phyloP scores from a whole-genome alignment of 1,140 invertebrate genomes.

The Tenebrio molitor region DNA sequence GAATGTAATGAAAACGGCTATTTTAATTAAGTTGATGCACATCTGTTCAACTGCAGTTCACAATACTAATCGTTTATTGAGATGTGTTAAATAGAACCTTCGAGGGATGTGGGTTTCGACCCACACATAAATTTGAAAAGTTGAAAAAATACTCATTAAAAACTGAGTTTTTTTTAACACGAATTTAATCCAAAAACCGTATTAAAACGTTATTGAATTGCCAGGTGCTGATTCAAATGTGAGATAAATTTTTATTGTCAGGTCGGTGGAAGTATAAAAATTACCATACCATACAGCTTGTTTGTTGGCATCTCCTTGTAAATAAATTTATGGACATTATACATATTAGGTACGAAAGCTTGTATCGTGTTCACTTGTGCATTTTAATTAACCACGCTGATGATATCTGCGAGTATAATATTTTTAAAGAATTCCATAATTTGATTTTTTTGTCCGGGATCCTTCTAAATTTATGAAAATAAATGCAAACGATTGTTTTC shows the following conservation, averaged over 20 bases:
- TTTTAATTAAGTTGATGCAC: constrained; percentile 1
- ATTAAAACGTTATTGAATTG: constrained; percentile 4
- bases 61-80: not conserved
- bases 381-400: not conserved
- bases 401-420: not conserved
- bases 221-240: constrained; percentile 2
- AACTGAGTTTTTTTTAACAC: not conserved
- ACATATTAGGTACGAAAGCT: not conserved
- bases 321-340: constrained; percentile 24
- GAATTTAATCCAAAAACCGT: not conserved
- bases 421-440: too few relatives aligned
- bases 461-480: too few relatives aligned
- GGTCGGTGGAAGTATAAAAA: constrained; percentile 30
- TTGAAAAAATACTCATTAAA: not conserved
- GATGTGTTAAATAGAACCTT: not conserved
- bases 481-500: too few relatives aligned
- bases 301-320: constrained; percentile 10
- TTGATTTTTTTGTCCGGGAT: too few relatives aligned
- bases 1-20: not conserved
- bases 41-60: not conserved
- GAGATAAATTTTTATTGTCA: constrained; percentile 27
- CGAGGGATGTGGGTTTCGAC: not conserved
- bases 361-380: not conserved
- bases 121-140: not conserved
- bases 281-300: constrained; percentile 25